These are phyloP conservation scores for Auanema freiburgensis DNA, from an alignment of 2,888 invertebrate species.

Conservation along the genomic window DNA sequence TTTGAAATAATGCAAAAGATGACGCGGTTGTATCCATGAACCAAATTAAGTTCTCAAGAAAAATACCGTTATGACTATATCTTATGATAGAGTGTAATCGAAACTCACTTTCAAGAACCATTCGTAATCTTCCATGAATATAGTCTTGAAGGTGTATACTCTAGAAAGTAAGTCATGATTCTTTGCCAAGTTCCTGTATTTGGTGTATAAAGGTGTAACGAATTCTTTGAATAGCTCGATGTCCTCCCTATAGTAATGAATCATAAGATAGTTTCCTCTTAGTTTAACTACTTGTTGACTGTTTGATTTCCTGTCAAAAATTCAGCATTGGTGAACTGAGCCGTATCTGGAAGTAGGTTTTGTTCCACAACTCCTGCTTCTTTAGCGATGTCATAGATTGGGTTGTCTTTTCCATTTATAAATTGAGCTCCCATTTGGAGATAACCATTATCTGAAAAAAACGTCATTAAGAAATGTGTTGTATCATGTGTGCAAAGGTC, in stretches of 20 bases:
- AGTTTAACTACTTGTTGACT: constrained; percentile 18
- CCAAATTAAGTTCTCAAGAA: too few relatives aligned
- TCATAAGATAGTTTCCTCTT: constrained; percentile 9
- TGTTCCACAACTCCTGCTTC: constrained; percentile 30
- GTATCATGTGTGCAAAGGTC: too few relatives aligned
- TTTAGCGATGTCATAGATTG: constrained; percentile 52
- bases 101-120: constrained; percentile 27
- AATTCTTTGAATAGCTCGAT: constrained; percentile 36
- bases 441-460: constrained; percentile 44
- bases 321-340: constrained; percentile 37
- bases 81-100: neutral
- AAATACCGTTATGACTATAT: too few relatives aligned
- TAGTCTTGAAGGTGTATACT: constrained; percentile 36
- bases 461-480: neutral
- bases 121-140: constrained; percentile 40
- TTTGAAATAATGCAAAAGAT: too few relatives aligned
- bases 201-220: constrained; percentile 39
- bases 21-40: too few relatives aligned
- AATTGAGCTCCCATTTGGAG: constrained; percentile 61
- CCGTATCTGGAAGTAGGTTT: constrained; percentile 36
- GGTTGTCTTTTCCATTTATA: constrained; percentile 56
- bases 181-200: constrained; percentile 42
- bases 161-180: constrained; percentile 38
- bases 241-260: constrained; percentile 28
- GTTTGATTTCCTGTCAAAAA: constrained; percentile 34